These are phyloP conservation scores for Diarsia rubi DNA, from an alignment of 2,888 invertebrate species.

Conservation along the genomic window DNA sequence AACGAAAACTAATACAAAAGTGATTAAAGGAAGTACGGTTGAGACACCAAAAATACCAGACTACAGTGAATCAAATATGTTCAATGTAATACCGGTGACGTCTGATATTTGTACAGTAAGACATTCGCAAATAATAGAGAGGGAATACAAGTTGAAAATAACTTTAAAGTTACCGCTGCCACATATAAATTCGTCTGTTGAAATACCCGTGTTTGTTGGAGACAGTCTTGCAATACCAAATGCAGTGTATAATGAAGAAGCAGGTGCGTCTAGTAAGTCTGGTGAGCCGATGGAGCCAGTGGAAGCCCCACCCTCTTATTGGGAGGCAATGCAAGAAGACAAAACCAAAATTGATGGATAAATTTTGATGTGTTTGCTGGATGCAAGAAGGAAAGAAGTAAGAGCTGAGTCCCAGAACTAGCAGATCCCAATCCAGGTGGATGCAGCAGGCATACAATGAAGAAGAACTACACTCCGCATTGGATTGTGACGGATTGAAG, in stretches of 20 bases:
- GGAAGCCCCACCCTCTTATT: conserved; percentile 29
- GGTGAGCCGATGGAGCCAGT: background rate
- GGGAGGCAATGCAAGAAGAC: conserved; percentile 35
- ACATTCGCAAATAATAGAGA: conserved; percentile 40
- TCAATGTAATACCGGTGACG: conserved; percentile 30
- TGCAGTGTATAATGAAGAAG: conserved; percentile 5
- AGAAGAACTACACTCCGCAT: background rate
- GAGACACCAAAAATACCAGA: conserved; percentile 39
- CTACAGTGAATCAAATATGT: conserved; percentile 42
- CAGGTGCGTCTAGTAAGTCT: background rate
- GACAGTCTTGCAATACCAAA: conserved; percentile 14
- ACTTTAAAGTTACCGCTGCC: conserved; percentile 54
- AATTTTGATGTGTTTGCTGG: background rate
- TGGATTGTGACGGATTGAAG: background rate
- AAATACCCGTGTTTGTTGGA: conserved; percentile 53
- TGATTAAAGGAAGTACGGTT: conserved; percentile 24
- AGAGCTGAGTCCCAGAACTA: background rate
- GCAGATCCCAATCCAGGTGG: background rate
- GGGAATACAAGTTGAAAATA: conserved; percentile 46
- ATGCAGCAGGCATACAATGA: background rate
- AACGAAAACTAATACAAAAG: background rate
- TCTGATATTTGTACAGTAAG: conserved; percentile 47
- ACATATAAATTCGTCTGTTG: conserved; percentile 39
- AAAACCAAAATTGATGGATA: conserved; percentile 8
- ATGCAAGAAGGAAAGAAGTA: background rate